Conservation (phyloP, 2,113 vertebrate species). For the Noturus placidus region DNA sequence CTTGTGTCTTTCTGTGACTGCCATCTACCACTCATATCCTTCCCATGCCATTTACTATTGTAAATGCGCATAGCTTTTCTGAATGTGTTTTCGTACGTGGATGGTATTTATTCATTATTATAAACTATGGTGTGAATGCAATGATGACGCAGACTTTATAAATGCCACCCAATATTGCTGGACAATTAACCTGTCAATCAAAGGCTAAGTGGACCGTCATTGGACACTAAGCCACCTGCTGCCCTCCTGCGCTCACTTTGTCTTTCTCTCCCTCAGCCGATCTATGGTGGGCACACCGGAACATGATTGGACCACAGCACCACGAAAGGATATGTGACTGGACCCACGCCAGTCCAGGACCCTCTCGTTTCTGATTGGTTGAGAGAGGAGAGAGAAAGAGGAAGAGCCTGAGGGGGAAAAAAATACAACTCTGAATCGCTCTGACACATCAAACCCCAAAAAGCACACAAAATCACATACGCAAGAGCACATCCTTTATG, state of each 20-base stretch:
- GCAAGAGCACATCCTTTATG: constrained; percentile 18
- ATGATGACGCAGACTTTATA: background rate
- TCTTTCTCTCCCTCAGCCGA: constrained; percentile 58
- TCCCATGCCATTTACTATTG: constrained; percentile 24
- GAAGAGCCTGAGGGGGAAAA: constrained; percentile 41
- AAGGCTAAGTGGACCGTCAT: constrained; percentile 32
- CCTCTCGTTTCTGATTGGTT: constrained; percentile 48
- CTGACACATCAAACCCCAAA: background rate
- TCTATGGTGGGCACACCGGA: constrained; percentile 72
- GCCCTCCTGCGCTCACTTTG: constrained; percentile 24
- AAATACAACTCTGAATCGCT: background rate
- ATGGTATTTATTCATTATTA: background rate
- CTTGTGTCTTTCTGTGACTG: background rate
- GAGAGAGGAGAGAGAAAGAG: constrained; percentile 63
- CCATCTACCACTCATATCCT: constrained; percentile 21
- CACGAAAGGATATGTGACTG: constrained; percentile 65
- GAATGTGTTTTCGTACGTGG: background rate
- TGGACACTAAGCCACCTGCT: constrained; percentile 23
- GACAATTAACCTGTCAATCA: constrained; percentile 21
- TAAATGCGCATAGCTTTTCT: constrained; percentile 7
- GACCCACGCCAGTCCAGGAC: constrained; percentile 59
- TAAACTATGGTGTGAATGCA: background rate
- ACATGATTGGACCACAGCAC: constrained; percentile 70
- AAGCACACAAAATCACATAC: constrained; percentile 23
- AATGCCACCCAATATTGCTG: background rate